Percentiles rank a stretch among this genome's conserved stretches.
These are phyloP conservation scores for Rotaria magnacalcarata DNA, from an alignment of 2,888 invertebrate genomes.

Conservation along the genomic window DNA sequence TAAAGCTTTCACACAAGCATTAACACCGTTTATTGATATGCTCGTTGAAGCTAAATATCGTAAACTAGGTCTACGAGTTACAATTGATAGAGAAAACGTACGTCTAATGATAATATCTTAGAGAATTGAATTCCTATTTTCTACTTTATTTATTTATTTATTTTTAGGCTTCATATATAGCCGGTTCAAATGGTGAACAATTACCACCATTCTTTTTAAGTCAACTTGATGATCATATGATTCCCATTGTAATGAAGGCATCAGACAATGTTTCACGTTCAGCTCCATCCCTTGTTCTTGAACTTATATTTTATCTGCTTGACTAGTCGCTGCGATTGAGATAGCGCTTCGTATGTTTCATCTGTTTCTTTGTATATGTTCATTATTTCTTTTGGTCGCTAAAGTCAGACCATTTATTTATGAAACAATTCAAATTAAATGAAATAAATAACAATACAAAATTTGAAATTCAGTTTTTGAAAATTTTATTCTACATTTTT, in stretches of 20 bases:
- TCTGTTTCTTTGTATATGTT: slow-evolving; percentile 8
- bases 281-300: not conserved
- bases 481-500: no score
- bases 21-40: slow-evolving; percentile 1
- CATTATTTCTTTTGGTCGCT: not conserved
- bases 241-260: slow-evolving; percentile 27
- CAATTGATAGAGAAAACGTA: slow-evolving; percentile 33
- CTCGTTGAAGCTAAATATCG: not conserved
- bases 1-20: slow-evolving; percentile 1
- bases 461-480: not conserved
- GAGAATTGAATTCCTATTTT: not conserved
- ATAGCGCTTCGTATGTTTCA: not conserved
- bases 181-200: slow-evolving; percentile 36
- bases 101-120: not conserved
- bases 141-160: not conserved
- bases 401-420: not conserved
- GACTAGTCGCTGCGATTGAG: not conserved
- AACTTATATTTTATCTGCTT: slow-evolving; percentile 20
- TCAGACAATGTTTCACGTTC: not conserved
- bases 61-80: slow-evolving; percentile 21
- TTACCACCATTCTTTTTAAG: slow-evolving; percentile 6
- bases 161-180: slow-evolving; percentile 20
- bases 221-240: slow-evolving; percentile 27
- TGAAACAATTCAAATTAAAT: not conserved
- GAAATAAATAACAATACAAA: not conserved